These are phyloP conservation scores for Catalaphyllia jardinei DNA, from an alignment of 64 coral and sea anemone genomes.

Conservation along the genomic window DNA sequence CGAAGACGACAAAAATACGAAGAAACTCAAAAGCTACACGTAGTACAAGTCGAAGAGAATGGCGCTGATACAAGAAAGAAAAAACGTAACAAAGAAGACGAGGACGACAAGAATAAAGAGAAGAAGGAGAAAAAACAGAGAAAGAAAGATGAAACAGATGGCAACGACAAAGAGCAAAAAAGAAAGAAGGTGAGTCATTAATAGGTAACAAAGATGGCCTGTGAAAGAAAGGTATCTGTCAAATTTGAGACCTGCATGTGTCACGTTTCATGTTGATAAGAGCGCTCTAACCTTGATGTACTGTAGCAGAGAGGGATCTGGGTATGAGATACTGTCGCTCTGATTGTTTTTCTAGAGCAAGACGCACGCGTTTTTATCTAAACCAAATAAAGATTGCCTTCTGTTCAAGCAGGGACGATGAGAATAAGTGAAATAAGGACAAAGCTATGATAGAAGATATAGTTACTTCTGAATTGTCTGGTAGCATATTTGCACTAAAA, in stretches of 20 bases:
- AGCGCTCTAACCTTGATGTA: no score
- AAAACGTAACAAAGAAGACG: not conserved
- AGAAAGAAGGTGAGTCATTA: not conserved
- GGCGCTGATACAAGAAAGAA: not conserved
- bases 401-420: no score
- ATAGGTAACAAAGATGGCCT: not conserved
- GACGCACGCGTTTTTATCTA: no score
- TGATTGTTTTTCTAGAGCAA: no score
- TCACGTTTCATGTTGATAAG: no score
- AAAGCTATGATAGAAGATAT: not conserved
- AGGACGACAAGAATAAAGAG: not conserved
- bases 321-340: no score
- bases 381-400: no score
- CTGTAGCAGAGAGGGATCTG: no score
- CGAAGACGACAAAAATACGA: slow-evolving; percentile 20
- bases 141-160: not conserved
- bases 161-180: not conserved
- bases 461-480: not conserved
- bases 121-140: not conserved
- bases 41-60: slow-evolving; percentile 3
- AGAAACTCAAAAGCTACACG: slow-evolving; percentile 8
- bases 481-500: no score
- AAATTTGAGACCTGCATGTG: no score
- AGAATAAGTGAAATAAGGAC: no score
- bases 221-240: not conserved